Conservation (phyloP, 1,140 invertebrate genomes). For the Drosophila jambulina region DNA sequence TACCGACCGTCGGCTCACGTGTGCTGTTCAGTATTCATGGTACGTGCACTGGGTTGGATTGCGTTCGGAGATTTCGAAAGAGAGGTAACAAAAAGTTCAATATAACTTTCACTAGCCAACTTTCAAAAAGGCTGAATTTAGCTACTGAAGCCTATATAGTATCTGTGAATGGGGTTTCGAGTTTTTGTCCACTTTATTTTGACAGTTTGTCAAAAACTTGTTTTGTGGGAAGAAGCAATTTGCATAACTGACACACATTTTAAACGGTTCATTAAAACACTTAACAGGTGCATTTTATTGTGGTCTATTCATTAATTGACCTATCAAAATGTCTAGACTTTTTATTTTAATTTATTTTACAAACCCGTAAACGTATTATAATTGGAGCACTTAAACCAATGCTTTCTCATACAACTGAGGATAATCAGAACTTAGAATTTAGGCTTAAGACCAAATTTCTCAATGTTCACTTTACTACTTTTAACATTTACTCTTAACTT, state of each 20-base stretch:
- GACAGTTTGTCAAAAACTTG: constrained; percentile 31
- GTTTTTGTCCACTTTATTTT: constrained; percentile 20
- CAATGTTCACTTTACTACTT: background rate
- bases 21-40: constrained; percentile 47
- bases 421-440: background rate
- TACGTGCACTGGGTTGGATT: constrained; percentile 52
- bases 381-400: background rate
- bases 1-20: constrained; percentile 33
- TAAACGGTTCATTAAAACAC: constrained; percentile 8
- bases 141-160: constrained; percentile 33
- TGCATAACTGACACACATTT: constrained; percentile 40
- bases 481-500: background rate
- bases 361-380: background rate
- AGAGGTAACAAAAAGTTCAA: constrained; percentile 40
- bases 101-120: constrained; percentile 47
- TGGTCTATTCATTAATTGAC: constrained; percentile 4
- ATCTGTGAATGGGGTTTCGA: constrained; percentile 13
- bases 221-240: constrained; percentile 31
- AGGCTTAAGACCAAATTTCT: no score
- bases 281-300: constrained; percentile 7
- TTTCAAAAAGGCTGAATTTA: constrained; percentile 40
- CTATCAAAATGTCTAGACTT: constrained; percentile 1
- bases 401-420: background rate
- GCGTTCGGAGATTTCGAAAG: constrained; percentile 42
- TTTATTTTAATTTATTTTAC: background rate